A percentile compares a stretch with the other conserved stretches of the same genome.
Conservation (phyloP, 2,797 vertebrate species). For the Galagoides demidoff region DNA sequence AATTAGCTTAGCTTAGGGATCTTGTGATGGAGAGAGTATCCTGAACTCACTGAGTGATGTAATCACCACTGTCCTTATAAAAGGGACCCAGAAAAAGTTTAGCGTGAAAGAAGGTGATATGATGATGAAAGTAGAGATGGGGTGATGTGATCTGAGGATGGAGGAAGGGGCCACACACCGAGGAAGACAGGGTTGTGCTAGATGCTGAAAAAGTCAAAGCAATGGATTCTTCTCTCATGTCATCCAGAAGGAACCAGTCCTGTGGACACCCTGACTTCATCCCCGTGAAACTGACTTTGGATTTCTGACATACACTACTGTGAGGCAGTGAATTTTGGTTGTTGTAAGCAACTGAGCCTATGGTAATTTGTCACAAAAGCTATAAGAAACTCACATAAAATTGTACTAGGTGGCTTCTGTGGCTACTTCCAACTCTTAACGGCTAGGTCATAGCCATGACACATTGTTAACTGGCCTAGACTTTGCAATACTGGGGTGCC, state of each 20-base stretch:
- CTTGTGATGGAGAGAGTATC: not conserved
- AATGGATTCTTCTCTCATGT: not conserved
- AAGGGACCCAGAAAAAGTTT: not conserved
- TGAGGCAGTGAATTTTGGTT: not conserved
- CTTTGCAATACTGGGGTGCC: not conserved
- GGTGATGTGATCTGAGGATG: not conserved
- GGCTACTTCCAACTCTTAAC: not conserved
- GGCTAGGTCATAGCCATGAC: not conserved
- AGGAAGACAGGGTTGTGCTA: not conserved
- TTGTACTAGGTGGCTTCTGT: not conserved
- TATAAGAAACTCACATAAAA: not conserved
- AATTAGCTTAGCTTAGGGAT: not conserved
- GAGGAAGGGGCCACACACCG: not conserved
- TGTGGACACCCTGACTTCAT: not conserved
- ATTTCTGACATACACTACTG: not conserved
- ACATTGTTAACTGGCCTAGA: not conserved
- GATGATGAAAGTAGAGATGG: not conserved
- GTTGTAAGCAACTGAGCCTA: not conserved
- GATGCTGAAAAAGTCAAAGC: not conserved
- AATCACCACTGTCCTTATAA: not conserved
- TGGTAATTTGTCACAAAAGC: not conserved
- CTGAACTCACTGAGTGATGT: not conserved
- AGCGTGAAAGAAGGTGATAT: not conserved
- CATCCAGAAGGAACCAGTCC: not conserved
- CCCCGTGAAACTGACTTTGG: not conserved